Percentiles rank a stretch among this genome's conserved stretches.
Conservation (phyloP, 2,797 vertebrate genomes). For the Myioborus melanocephalus region DNA sequence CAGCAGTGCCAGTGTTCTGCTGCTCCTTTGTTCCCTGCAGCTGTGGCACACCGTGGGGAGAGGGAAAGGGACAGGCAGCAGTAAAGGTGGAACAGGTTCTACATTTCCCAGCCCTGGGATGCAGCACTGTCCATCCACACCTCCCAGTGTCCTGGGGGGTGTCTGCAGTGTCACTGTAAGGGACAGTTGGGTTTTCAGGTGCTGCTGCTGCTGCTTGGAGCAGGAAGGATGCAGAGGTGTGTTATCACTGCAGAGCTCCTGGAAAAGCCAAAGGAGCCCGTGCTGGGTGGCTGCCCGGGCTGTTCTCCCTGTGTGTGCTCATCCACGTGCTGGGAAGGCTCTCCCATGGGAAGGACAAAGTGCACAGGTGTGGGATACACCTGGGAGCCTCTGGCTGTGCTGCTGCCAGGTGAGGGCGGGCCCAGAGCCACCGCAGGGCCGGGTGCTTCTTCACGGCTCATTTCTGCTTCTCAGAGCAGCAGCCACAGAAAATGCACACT, state of each 20-base stretch:
- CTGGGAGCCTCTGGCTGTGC: not conserved
- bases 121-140: accelerated
- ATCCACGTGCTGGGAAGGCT: not conserved
- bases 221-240: not conserved
- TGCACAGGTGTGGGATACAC: not conserved
- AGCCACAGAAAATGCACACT: not conserved
- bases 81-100: not conserved
- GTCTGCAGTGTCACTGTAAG: not conserved
- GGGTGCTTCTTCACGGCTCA: not conserved
- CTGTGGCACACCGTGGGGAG: not conserved
- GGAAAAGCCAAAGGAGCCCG: not conserved
- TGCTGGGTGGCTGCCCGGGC: not conserved
- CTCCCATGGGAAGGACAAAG: not conserved
- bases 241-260: not conserved
- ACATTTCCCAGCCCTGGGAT: not conserved
- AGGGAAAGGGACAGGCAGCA: not conserved
- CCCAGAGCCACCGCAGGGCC: accelerated
- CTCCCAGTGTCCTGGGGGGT: not conserved
- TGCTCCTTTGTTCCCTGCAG: not conserved
- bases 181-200: not conserved
- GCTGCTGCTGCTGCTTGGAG: not conserved
- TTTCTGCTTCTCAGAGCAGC: not conserved
- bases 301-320: not conserved
- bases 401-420: not conserved
- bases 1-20: not conserved